Evolutionary conservation across 2,888 invertebrate species (phyloP).

Genomic region (Xestobium rufovillosum): DNA sequence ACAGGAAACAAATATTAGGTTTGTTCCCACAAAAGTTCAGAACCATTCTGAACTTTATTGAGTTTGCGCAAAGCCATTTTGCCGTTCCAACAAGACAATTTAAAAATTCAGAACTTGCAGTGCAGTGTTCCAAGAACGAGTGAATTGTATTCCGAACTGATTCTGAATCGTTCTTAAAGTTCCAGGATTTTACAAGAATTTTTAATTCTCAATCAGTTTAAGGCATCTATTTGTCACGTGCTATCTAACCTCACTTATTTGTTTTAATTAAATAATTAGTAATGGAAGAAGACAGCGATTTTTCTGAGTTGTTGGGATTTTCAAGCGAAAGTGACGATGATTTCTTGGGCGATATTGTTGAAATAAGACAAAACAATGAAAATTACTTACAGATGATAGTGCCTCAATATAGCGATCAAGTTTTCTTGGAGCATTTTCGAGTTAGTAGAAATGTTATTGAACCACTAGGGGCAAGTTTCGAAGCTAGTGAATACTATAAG

Average conservation of each 20-base stretch:
- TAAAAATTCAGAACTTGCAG: background rate
- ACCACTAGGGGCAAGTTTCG: slow-evolving; percentile 12
- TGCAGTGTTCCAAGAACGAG: background rate
- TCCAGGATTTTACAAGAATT: background rate
- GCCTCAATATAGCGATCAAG: slow-evolving; percentile 9
- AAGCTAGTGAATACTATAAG: slow-evolving; percentile 13
- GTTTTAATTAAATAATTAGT: no score
- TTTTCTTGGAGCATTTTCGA: slow-evolving; percentile 15
- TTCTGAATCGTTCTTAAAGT: background rate
- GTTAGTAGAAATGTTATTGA: slow-evolving; percentile 8
- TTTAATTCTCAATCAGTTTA: background rate
- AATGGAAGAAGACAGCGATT: slow-evolving; percentile 1
- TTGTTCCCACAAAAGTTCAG: slow-evolving; percentile 1
- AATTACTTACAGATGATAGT: slow-evolving; percentile 10
- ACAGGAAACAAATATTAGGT: no score
- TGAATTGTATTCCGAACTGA: background rate
- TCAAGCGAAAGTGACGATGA: slow-evolving; percentile 1
- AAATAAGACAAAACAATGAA: slow-evolving; percentile 10
- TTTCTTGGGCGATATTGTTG: no score
- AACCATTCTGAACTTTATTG: slow-evolving; percentile 1
- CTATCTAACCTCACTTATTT: no score
- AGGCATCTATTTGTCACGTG: background rate
- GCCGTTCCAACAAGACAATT: background rate
- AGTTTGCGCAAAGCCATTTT: background rate
- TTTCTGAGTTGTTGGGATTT: background rate